Base-by-base conservation (phyloP, 2,888 invertebrate species). In the Iphiclides podalirius region DNA sequence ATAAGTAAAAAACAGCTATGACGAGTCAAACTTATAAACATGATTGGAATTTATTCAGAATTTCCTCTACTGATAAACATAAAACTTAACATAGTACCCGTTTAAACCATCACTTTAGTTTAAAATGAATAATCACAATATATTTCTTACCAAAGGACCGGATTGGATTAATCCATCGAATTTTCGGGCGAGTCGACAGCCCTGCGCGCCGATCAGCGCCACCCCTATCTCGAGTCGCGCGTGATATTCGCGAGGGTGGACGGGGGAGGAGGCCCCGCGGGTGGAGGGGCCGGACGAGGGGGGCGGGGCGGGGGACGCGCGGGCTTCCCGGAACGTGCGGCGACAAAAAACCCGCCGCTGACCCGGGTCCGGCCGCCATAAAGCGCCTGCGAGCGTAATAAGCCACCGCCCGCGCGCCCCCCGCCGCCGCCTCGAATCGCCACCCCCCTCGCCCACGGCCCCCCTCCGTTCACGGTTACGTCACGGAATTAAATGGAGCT, bases 291-390 rank as follows among this genome's bases (percentile, higher is more conserved):
- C 67, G 67, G 40, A 58, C 52, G 58, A 60, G 61, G 65, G 54
- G 45, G 55, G 48, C 47, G 48, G 54, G 41, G 48, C 62, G 39
- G 55, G 58, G 44, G 54, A 43, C 53, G 52, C 46, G 46, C 47
- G 50, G 16, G 49, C 47, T 49, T 54, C 52, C 40, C 48, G 61
- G 72, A 74, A 77, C 80, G 80, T 78, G 83, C 80, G 68, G 71
- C 77, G 83, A 79, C 81, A 82, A 81, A 81, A 82, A 79, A 58
- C 72, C 76, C 70, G 69, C 58, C 70, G 72, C 75, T 81, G 79
- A 79, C 81, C 79, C 77, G 66, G 65, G 76, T 74, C 78, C 80
- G 70, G 76, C 70, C 70, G 69, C 72, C 76, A 74, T 82, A 79
- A 81, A 84, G 77, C 75, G 76, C 68, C 71, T 63, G 76, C 73